phyloP scores from a whole-genome alignment of 2,113 vertebrate genomes.

The Dromiciops gliroides region DNA sequence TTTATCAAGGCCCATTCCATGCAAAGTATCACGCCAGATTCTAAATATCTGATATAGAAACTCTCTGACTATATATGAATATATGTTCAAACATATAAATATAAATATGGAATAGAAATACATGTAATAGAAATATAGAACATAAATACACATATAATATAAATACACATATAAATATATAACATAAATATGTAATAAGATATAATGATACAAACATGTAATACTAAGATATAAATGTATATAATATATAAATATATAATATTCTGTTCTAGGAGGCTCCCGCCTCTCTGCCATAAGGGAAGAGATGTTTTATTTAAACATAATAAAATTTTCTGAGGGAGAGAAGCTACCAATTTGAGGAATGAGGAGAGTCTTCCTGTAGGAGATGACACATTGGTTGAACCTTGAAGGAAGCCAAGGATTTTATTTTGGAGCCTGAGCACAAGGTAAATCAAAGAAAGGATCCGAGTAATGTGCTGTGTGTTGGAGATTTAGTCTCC shows the following conservation, averaged over 20 bases:
- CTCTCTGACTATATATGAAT: no score
- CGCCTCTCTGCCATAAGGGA: background rate
- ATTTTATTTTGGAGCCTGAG: background rate
- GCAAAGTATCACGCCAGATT: background rate
- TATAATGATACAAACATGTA: background rate
- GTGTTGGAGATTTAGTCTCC: background rate
- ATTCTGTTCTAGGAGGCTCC: background rate
- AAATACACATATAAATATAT: no score
- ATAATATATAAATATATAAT: background rate
- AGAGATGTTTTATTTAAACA: background rate
- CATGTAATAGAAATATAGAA: background rate
- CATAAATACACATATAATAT: no score
- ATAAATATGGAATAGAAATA: background rate
- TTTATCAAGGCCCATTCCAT: background rate
- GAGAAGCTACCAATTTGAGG: background rate
- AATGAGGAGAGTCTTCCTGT: background rate
- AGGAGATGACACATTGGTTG: background rate
- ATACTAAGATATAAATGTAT: background rate
- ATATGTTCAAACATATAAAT: no score
- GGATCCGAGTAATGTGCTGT: background rate
- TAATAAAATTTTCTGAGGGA: background rate
- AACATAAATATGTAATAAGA: background rate
- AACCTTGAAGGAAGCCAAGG: background rate
- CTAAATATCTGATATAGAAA: background rate
- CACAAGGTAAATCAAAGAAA: conserved; percentile 3